Base-by-base conservation (phyloP, 1,140 invertebrate genomes). In the Diplogasteroides magnus region DNA sequence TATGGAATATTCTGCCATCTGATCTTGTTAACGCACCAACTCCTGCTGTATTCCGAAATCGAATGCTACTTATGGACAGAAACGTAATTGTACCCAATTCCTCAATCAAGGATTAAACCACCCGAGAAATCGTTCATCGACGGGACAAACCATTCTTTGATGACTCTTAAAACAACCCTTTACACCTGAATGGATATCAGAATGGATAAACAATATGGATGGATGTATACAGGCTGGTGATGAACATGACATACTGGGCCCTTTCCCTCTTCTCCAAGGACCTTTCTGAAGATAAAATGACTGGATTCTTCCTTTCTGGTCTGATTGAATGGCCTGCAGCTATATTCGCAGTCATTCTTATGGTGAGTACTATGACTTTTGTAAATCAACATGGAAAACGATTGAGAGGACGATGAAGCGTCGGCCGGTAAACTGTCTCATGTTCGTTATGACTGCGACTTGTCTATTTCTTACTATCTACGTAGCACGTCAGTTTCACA, bases 221-320 rank as follows among this genome's bases (percentile, higher is more conserved):
- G n/a, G n/a, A n/a, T n/a, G n/a, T n/a, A 57, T 74, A 14, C 66
- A 75, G 74, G 58, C 65, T 70, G 28, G 72, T 74, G 1, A 74
- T 74, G 67, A 74, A 65, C 29, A 55, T 64, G 11, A 63, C 61
- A 26, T 75, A 75, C 68, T 75, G 74, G 74, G 74, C 71, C 15
- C 67, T 75, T 14, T 75, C 74, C 1, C 56, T 75, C 23, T 75
- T 76, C 69, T 72, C 69, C 13, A 71, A 68, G 6, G 74, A 75
- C 2, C 59, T 75, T 15, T 66, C 69, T 19, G 74, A 75, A 74
- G 68, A 75, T 37, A 64, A 74, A 59, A 74, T 72, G 28, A 74
- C 67, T 27, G 74, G 74, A 3, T 75, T 61, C 31, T 69, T 75
- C 27, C 72, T 75, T 19, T 75, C 74, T 1, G 74, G 74, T 0